Conservation (phyloP, 2,113 vertebrate species). For the Colaptes auratus region DNA sequence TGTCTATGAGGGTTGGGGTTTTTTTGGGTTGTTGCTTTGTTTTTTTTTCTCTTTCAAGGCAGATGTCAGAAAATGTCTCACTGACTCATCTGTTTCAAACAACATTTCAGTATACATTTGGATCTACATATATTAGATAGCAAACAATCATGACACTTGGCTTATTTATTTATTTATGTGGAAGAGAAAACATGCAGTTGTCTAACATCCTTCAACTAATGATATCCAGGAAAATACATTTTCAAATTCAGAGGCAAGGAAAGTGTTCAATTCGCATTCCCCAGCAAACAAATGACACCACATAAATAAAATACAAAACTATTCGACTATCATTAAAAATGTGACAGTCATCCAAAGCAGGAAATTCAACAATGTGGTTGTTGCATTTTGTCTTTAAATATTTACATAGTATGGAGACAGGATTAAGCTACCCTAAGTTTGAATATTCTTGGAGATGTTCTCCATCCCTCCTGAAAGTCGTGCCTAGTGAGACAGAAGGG, state of each 20-base stretch:
- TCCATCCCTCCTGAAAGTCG: background rate
- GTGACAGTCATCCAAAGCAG: conserved; percentile 39
- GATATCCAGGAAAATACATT: conserved; percentile 22
- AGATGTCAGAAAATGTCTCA: conserved; percentile 67
- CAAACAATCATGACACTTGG: conserved; percentile 9
- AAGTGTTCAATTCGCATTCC: conserved; percentile 6
- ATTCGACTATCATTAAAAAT: conserved; percentile 66
- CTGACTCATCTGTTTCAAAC: conserved; percentile 78
- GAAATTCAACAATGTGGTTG: conserved; percentile 28
- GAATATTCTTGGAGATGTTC: background rate
- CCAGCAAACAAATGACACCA: conserved; percentile 59
- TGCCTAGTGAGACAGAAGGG: background rate
- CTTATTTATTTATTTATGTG: conserved; percentile 60
- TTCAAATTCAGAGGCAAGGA: conserved; percentile 44
- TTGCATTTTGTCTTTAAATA: conserved; percentile 58
- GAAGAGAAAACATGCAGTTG: conserved; percentile 6
- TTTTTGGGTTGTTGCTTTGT: background rate
- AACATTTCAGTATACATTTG: conserved; percentile 51
- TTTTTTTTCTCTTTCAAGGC: conserved; percentile 62
- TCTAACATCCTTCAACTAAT: conserved; percentile 48
- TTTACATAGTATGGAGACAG: conserved; percentile 4
- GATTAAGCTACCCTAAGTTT: background rate
- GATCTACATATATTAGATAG: conserved; percentile 13
- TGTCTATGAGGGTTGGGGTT: background rate
- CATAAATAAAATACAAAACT: conserved; percentile 73